Evolutionary conservation across 2,797 vertebrate species (phyloP), one percentile per base, ranked within the genome.

Genomic region (Hozukius guyotensis): DNA sequence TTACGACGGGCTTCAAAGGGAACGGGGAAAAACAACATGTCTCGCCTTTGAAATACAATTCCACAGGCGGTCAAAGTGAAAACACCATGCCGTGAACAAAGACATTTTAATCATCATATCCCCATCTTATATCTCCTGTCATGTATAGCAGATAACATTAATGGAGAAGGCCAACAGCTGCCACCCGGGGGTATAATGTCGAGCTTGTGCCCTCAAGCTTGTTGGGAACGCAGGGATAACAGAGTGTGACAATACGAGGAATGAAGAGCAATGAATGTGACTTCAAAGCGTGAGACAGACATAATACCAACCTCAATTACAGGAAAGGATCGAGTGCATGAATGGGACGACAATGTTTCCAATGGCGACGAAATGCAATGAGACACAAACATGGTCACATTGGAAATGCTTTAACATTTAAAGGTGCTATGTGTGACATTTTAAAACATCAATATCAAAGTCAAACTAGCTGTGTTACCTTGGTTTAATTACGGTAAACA

Each of bases 21-120:
- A 81, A 84, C 25, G 29, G 72, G 24, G 60, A 32, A 81, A 85
- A 70, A 86, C 38, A 83, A 75, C 79, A 85, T 49, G 76, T 74
- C 64, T 77, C n/a, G 16, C 27, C 85, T 84, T 84, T 86, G 87
- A 89, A 90, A 90, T 80, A 78, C 77, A 83, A 81, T 87, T 77
- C 72, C 71, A 81, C 29, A 24, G 81, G 66, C 70, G 14, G 86
- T 83, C 80, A 82, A 46, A 82, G 68, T 76, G 78, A 87, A 85
- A 74, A 73, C 36, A 72, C 78, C 46, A 20, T 71, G 84, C 29
- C 63, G 42, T 56, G 72, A 89, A 60, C 61, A 82, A 25, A 84
- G 57, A 73, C 49, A 69, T 86, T 89, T 84, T 85, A 89, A 88
- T 90, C 82, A 84, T 68, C 53, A 67, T 59, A 75, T 78, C 56